Evolutionary conservation across 2,113 vertebrate species (phyloP), one percentile per base, ranked within the genome.

Genomic region (Trematocara marginatum): DNA sequence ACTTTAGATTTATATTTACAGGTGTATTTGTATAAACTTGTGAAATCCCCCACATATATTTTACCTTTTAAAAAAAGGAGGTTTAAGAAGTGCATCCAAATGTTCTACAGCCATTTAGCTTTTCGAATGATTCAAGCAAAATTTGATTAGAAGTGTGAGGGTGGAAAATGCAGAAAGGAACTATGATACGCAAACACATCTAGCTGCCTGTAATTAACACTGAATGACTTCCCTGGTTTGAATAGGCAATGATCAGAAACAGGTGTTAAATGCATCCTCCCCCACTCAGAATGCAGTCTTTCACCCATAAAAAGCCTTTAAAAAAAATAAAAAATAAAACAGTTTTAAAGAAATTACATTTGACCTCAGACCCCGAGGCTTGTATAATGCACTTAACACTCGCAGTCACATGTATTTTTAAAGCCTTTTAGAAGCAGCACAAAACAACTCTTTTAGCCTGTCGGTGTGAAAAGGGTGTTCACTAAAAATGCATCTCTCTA

Each of bases 281-380:
- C 45, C 51, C 15, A 5, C 61, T 45, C 54, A 85, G 54, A 81
- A 89, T 56, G 89, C 79, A 42, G 29, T 53, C 71, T 86, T 80
- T 82, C 81, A 74, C 38, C 23, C 38, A 81, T 74, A 40, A 89
- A 89, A 85, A 59, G 11, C 35, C 7, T 79, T 34, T 34, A 4
- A 10, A 51, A 45, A 74, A 7, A 16, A 29, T 16, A 18, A 64
- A 35, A 10, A 47, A 83, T 56, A 51, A 88, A 86, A 56, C 57
- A 42, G 51, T 84, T 88, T 69, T 82, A 38, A 11, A 83, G 42
- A 84, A 47, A 61, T 90, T 87, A 53, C 80, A 69, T 84, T 49
- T 89, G 90, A 93, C 92, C 89, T 88, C 51, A 80, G 45, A 64
- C 80, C 84, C 76, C 1, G 15, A 88, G 56, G 92, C 82, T 86